Percentiles rank a stretch among this genome's conserved stretches.
phyloP scores from a whole-genome alignment of 2,113 vertebrate genomes.

The Pelodiscus sinensis region DNA sequence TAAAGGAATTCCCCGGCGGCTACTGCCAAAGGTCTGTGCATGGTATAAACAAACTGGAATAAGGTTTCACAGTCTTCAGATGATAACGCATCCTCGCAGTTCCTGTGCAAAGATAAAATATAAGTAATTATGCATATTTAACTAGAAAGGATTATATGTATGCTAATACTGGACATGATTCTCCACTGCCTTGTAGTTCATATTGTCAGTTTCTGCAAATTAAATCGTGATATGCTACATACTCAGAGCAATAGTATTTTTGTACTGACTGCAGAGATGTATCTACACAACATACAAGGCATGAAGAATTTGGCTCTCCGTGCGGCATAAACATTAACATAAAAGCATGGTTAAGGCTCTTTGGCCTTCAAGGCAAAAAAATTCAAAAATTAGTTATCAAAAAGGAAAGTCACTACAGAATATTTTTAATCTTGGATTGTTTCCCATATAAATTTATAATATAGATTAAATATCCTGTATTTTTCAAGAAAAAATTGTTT shows the following conservation, averaged over 20 bases:
- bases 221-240: neutral
- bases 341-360: neutral
- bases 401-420: neutral
- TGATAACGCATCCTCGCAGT: conserved; percentile 80
- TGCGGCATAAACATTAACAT: neutral
- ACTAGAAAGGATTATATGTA: neutral
- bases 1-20: conserved; percentile 90
- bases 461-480: neutral
- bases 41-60: conserved; percentile 87
- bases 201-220: neutral
- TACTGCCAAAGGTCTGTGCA: conserved; percentile 87
- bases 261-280: neutral
- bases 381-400: neutral
- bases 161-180: conserved; percentile 16
- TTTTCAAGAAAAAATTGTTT: neutral
- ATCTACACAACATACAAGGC: neutral
- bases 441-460: neutral
- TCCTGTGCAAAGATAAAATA: conserved; percentile 74
- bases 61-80: conserved; percentile 83
- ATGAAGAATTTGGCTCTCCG: neutral
- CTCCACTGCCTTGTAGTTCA: neutral
- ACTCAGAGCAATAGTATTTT: neutral
- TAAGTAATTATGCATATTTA: conserved; percentile 51
- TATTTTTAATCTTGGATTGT: neutral
- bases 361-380: fast-evolving